Conservation (phyloP, 2,797 vertebrate genomes). For the Gouania willdenowi region DNA sequence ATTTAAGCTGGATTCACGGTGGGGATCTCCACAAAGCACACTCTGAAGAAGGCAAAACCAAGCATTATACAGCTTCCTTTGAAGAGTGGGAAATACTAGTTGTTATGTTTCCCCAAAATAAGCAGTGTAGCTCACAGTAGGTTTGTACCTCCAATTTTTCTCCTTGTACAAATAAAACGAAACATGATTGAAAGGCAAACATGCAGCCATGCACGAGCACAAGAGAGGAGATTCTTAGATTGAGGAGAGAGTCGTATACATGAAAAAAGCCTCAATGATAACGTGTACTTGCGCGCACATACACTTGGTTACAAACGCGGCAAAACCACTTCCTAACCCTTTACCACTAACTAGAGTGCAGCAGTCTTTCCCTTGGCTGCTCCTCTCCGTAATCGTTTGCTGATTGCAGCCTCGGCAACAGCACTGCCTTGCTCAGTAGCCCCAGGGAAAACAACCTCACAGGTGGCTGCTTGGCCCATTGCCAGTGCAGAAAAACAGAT, state of each 20-base stretch:
- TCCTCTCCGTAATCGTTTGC: slow-evolving; percentile 51
- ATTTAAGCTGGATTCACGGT: slow-evolving; percentile 65
- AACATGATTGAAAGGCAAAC: slow-evolving; percentile 52
- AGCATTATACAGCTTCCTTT: slow-evolving; percentile 65
- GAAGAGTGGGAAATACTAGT: slow-evolving; percentile 74
- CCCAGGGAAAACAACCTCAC: slow-evolving; percentile 63
- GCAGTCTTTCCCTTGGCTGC: slow-evolving; percentile 54
- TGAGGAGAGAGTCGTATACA: slow-evolving; percentile 21
- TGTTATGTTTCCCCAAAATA: slow-evolving; percentile 72
- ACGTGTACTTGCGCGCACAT: slow-evolving; percentile 39
- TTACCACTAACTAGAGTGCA: slow-evolving; percentile 64
- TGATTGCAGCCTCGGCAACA: slow-evolving; percentile 41
- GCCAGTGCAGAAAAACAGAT: slow-evolving; percentile 58
- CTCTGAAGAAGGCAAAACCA: slow-evolving; percentile 60
- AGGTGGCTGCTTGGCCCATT: slow-evolving; percentile 61
- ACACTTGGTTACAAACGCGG: slow-evolving; percentile 51
- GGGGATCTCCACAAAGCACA: slow-evolving; percentile 68
- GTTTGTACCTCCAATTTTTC: slow-evolving; percentile 67
- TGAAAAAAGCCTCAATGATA: slow-evolving; percentile 54
- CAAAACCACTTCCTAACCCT: slow-evolving; percentile 69
- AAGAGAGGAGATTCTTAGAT: slow-evolving; percentile 37
- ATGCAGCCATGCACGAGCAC: slow-evolving; percentile 38
- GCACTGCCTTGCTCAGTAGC: slow-evolving; percentile 55
- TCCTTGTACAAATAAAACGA: slow-evolving; percentile 71
- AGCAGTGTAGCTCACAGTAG: slow-evolving; percentile 48